Evolutionary conservation across 2,113 vertebrate species (phyloP).

Genomic region (Protobothrops flavoviridis): DNA sequence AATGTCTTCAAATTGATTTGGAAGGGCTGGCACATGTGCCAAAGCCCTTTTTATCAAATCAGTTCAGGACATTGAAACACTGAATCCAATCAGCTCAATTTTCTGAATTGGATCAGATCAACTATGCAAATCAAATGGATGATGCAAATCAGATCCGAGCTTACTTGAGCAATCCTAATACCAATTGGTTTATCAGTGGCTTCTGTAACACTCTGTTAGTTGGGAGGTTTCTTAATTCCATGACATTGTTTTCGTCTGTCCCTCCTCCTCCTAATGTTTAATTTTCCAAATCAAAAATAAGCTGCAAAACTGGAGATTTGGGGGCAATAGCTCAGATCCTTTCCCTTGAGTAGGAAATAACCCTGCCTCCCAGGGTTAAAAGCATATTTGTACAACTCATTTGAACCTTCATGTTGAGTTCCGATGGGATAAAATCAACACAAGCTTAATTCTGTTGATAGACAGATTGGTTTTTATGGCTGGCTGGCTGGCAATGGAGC

Average conservation of each 20-base stretch:
- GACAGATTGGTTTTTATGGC: neutral
- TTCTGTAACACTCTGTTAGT: neutral
- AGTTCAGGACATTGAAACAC: neutral
- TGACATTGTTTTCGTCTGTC: neutral
- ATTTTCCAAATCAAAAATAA: neutral
- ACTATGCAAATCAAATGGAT: neutral
- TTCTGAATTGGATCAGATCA: neutral
- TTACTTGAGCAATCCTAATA: neutral
- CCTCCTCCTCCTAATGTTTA: neutral
- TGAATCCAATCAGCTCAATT: neutral
- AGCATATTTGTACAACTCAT: neutral
- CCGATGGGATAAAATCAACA: neutral
- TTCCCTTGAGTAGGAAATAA: neutral
- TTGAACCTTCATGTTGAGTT: neutral
- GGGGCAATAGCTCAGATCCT: neutral
- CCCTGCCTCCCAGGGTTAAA: neutral
- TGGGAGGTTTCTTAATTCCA: neutral
- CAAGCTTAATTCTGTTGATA: neutral
- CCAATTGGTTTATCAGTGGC: neutral
- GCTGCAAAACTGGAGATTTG: neutral
- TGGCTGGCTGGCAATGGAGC: neutral
- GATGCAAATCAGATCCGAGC: neutral
- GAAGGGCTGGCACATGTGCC: neutral
- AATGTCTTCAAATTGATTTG: neutral
- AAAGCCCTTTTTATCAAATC: neutral